Base-by-base conservation (phyloP, 2,113 vertebrate genomes). In the Anoplopoma fimbria region DNA sequence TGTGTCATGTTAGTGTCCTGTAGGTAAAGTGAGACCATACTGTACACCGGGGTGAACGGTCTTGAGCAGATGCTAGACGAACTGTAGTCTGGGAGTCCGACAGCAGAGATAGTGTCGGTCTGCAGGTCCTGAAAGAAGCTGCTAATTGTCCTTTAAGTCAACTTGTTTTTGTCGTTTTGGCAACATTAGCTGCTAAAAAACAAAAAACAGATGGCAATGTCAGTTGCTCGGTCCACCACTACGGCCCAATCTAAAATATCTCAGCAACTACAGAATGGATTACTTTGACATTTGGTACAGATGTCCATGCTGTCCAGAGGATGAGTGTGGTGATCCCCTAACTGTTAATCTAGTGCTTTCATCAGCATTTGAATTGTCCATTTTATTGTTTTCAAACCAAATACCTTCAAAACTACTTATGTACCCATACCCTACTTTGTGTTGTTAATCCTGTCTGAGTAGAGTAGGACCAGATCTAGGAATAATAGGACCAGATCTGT, bases 21-120 rank as follows among this genome's bases (percentile, higher is more conserved):
- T 23, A 29, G 49, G 84, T 84, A 90, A 93, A 88, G 42, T 51
- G 80, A 91, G 42, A 57, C 75, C 58, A 4, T 17, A 62, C 33
- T 61, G 63, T 51, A 36, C 55, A 27, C 5, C 51, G 1, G 57
- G 36, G 21, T 60, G 45, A 70, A 76, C 62, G 19, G 15, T 27
- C 34, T 38, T 23, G 13, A 89, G 31, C 87, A 87, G 78, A 81
- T 84, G 87, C 81, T 63, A 79, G 49, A 27, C 25, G 21, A 78
- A 38, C 47, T n/a, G 27, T 0, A 51, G 33, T 40, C 29, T 19
- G 9, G 19, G 33, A 70, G 33, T 63, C 76, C 70, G 61, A 61
- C 71, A 53, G 15, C 27, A 45, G 47, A 60, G 17, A 0, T 27
- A 2, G 1, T 23, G 3, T 65, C 19, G 57, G 69, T 68, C 69